Evolutionary conservation across 2,113 vertebrate genomes (phyloP), one percentile per base, ranked within the genome.

Genomic region (Poeciliopsis prolifica): DNA sequence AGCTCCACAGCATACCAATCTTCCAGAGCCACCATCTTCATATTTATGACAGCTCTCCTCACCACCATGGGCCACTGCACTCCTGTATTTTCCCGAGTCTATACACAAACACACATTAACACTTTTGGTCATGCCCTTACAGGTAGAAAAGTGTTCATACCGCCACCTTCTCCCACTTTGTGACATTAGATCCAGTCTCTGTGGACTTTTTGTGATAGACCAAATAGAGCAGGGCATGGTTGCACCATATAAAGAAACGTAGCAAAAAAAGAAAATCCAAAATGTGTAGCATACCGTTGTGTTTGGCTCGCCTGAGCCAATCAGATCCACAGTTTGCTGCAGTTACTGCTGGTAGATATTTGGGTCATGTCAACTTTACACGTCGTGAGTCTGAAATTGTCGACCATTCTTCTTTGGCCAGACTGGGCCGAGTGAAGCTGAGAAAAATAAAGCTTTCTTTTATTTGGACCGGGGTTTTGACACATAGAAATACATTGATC

Each of bases 11-110:
- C 60, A 61, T 1, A 68, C 54, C 35, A 29, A 22, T 68, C 66
- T 68, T 75, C 58, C 28, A 70, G 22, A 31, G 26, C 58, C 63
- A 54, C 73, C 71, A 65, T 70, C 28, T 3, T 68, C 24, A 62
- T 44, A 62, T 48, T 69, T 29, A 31, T 51, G 48, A 35, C 30
- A 66, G 31, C 30, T 33, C 12, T 11, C 48, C 1, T 65, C 24
- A 42, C 48, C 42, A 66, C 4, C 22, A 68, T 1, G 15, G 40
- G 30, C 2, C 0, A 29, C 29, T 2, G 15, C 42, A 42, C 13
- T 28, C 10, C 35, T 40, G 26, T 74, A 28, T 48, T 74, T 74
- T 74, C 60, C 60, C 33, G 63, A 69, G 15, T 58, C 19, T 42
- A 22, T 2, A 30, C 24, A 74, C 58, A 80, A 66, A 70, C 29